phyloP scores from a whole-genome alignment of 2,113 vertebrate species.

The Melanotaenia duboulayi region DNA sequence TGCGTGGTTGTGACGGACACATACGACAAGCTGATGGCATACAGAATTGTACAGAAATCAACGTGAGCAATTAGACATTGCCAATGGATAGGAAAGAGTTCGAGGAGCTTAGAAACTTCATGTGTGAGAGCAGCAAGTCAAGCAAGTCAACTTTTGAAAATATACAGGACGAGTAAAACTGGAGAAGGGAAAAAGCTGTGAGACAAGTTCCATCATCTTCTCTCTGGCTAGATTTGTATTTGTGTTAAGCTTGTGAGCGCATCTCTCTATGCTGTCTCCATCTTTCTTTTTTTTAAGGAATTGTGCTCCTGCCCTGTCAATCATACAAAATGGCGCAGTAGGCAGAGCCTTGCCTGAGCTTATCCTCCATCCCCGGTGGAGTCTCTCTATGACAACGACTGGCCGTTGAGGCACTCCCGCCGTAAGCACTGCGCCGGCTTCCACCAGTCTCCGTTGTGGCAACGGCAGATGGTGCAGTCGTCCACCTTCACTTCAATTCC shows the following conservation, averaged over 20 bases:
- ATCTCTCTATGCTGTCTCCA: conserved; percentile 63
- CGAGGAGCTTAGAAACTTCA: conserved; percentile 71
- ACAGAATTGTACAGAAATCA: conserved; percentile 54
- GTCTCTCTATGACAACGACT: conserved; percentile 88
- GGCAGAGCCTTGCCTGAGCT: conserved; percentile 73
- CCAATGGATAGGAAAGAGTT: conserved; percentile 62
- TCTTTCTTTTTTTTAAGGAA: conserved; percentile 53
- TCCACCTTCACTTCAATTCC: conserved; percentile 99
- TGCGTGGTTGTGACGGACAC: conserved; percentile 60
- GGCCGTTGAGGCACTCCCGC: conserved; percentile 97
- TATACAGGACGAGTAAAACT: conserved; percentile 66
- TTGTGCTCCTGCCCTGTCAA: conserved; percentile 81
- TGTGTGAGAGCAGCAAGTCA: conserved; percentile 74
- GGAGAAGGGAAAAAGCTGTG: conserved; percentile 55
- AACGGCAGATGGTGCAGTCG: conserved; percentile 99
- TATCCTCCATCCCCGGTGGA: conserved; percentile 54
- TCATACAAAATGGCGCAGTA: conserved; percentile 73
- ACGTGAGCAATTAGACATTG: conserved; percentile 64
- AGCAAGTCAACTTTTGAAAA: conserved; percentile 76
- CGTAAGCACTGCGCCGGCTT: conserved; percentile 98
- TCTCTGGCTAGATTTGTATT: conserved; percentile 47
- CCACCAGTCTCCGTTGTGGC: conserved; percentile 99
- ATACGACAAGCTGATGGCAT: conserved; percentile 65
- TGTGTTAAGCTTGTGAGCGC: conserved; percentile 59
- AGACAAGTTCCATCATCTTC: conserved; percentile 50